Base-by-base conservation (phyloP, 2,113 vertebrate genomes). In the Chaenogobius annularis region DNA sequence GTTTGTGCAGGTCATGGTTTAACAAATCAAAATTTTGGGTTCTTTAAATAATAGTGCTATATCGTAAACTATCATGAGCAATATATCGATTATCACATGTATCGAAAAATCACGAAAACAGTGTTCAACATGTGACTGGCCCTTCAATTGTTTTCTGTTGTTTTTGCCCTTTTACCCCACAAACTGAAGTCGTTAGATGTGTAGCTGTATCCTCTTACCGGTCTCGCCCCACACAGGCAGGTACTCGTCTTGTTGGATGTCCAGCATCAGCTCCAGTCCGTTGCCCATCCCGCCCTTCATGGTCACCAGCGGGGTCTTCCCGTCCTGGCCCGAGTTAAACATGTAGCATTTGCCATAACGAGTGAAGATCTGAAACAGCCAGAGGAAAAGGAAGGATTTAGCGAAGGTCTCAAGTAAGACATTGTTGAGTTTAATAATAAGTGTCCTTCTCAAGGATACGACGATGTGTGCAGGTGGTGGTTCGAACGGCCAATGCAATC, bases 281-380 rank as follows among this genome's bases (percentile, higher is more conserved):
- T 99, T 99, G 3, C 98, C 98, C 5, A 96, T 99, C 35, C 98
- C 98, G 0, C 98, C 97, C 83, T 98, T 99, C 93, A 95, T 95
- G 66, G 96, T 98, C 82, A 97, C 93, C 82, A 94, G 89, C 68
- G 95, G 92, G 0, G 96, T 94, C 73, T 94, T 94, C 69, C 96
- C 96, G 9, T 98, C 95, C 85, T 95, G 93, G 50, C 97, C 97
- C 0, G 96, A 95, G 22, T 99, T 99, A 86, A 99, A 99, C 0
- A 96, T 99, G 93, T 99, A 99, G 90, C 98, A 99, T 81, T 99
- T 99, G 58, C 97, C 97, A 0, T 99, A 99, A 72, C 98, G 93
- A 0, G 98, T 99, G 89, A 98, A 99, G 85, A 99, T 97, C 98
- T 99, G 91, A 77, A 63, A 62, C 12, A 88, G 3, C 85, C 2